Base-by-base conservation (phyloP, 2,888 invertebrate species). In the Himalopsyche japonica region DNA sequence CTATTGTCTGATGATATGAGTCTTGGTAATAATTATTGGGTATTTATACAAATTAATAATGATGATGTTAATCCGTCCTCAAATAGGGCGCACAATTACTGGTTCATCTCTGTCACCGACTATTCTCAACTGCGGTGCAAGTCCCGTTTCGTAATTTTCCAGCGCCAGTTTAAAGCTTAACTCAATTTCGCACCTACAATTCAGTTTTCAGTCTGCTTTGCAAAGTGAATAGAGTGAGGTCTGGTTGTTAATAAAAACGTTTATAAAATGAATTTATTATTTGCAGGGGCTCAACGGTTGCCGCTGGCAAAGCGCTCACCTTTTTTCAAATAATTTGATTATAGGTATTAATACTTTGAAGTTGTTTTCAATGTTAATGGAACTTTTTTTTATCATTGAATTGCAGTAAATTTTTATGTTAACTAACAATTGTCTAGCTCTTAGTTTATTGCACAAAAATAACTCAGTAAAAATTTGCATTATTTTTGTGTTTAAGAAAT, bases 191-290 rank as follows among this genome's bases (percentile, higher is more conserved):
- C 64, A 82, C 85, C 57, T 85, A 77, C 49, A 82, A 85, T 85
- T 82, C 76, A 85, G 82, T 82, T 85, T 85, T 57, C 48, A 82
- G 76, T 64, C 78, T 37, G 80, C 78, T 85, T 80, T 57, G 82
- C 57, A 80, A 85, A 85, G 77, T 77, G 78, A 79, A 82, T 79
- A 76, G 49, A 84, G 76, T 77, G 80, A 79, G 43, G 49, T 81
- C 77, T 34, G 78, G 64, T 57, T 84, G 81, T 84, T 81, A 81
- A 84, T 84, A 81, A 78, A 81, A 78, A 77, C 57, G 47, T 64
- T 81, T 8, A 70, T 32, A 78, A 48, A 49, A 80, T 49, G 49
- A 24, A 47, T 81, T 80, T 32, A 77, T 81, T 48, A 81, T 81
- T n/a, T 24, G 57, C 24, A 24, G 57, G 7, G 57, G 2, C 7